These are phyloP conservation scores for Onchidella celtica DNA, from an alignment of 2,888 invertebrate genomes.

Conservation along the genomic window DNA sequence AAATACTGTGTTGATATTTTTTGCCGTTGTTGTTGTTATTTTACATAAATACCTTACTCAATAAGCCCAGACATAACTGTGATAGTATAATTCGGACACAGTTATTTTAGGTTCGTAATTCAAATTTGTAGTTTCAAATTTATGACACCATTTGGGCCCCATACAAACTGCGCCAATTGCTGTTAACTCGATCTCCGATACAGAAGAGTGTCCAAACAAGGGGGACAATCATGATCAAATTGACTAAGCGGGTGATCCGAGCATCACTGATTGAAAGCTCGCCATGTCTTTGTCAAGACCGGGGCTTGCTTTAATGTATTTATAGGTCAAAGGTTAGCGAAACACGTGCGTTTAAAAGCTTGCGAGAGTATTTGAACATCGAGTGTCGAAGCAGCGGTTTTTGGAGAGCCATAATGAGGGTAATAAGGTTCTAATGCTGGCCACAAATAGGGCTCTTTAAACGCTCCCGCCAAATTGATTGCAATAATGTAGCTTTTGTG, in stretches of 20 bases:
- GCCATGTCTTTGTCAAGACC: slow-evolving; percentile 34
- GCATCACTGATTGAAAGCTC: slow-evolving; percentile 8
- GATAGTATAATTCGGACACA: no score
- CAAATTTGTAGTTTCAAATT: no score
- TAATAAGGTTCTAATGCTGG: slow-evolving; percentile 33
- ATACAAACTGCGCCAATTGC: neutral
- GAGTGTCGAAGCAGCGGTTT: slow-evolving; percentile 15
- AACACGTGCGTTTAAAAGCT: slow-evolving; percentile 47
- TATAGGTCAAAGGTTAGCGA: slow-evolving; percentile 47
- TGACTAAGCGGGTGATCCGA: slow-evolving; percentile 51
- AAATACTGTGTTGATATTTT: no score
- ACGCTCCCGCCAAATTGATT: slow-evolving; percentile 23
- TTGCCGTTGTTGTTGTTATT: no score
- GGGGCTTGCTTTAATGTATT: slow-evolving; percentile 39
- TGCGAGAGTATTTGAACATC: slow-evolving; percentile 42
- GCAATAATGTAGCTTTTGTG: slow-evolving; percentile 25
- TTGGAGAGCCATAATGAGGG: slow-evolving; percentile 34
- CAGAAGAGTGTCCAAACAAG: slow-evolving; percentile 45
- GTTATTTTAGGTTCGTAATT: no score
- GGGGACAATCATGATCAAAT: slow-evolving; percentile 46
- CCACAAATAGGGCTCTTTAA: neutral
- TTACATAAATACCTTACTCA: no score
- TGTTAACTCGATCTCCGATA: slow-evolving; percentile 43
- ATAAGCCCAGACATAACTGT: no score
- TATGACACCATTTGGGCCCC: no score